phyloP scores from a whole-genome alignment of 2,113 vertebrate genomes.

The Trogon melanurus region DNA sequence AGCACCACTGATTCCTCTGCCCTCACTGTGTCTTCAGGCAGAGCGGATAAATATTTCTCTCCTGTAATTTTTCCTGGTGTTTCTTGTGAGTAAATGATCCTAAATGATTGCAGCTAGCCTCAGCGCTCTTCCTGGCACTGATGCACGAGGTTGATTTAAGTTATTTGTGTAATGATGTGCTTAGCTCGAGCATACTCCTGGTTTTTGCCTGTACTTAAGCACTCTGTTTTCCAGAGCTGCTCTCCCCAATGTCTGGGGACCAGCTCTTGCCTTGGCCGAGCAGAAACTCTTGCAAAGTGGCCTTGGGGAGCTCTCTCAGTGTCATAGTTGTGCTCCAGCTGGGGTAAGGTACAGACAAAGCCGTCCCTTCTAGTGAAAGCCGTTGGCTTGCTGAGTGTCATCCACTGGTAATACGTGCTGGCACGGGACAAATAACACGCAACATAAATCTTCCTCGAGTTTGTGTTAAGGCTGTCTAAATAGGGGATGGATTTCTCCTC shows the following conservation, averaged over 20 bases:
- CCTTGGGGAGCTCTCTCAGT: not conserved
- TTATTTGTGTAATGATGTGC: not conserved
- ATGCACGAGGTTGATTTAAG: not conserved
- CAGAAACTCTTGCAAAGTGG: not conserved
- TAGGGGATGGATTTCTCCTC: constrained; percentile 1
- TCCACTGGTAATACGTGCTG: not conserved
- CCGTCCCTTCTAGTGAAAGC: not conserved
- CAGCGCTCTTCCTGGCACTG: not conserved
- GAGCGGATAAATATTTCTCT: not conserved
- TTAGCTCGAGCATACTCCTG: not conserved
- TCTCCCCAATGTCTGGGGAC: not conserved
- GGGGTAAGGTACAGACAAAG: not conserved
- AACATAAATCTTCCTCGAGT: not conserved
- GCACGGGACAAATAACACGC: not conserved
- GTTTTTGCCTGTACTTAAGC: not conserved
- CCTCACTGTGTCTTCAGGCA: not conserved
- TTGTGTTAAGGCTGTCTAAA: not conserved
- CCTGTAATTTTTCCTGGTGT: not conserved
- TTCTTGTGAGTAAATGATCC: not conserved
- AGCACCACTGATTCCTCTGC: not conserved
- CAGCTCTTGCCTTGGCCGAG: not conserved
- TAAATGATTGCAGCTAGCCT: not conserved
- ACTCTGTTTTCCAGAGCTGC: not conserved
- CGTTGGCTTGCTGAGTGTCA: not conserved
- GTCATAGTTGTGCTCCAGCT: not conserved